Evolutionary conservation across 2,888 invertebrate genomes (phyloP).

Genomic region (Candidula unifasciata): DNA sequence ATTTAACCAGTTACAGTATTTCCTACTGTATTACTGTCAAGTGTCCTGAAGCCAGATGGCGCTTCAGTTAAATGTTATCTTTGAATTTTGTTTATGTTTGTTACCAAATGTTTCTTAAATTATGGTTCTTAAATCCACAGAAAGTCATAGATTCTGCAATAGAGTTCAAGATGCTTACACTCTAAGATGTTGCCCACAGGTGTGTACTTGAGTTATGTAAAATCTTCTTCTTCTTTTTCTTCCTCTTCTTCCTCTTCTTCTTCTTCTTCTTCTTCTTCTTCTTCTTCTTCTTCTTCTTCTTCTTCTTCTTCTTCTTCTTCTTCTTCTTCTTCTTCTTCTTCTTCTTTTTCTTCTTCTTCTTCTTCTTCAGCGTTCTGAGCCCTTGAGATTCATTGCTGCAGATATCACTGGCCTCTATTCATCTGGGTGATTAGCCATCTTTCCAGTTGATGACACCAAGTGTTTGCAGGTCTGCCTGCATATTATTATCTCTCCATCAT

Average conservation of each 20-base stretch:
- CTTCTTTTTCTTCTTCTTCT: too few species aligned
- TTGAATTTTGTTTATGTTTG: too few species aligned
- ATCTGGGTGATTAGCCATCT: too few species aligned
- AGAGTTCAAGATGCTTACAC: constrained; percentile 85
- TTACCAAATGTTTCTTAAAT: too few species aligned
- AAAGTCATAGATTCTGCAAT: constrained; percentile 83
- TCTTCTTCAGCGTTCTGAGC: too few species aligned
- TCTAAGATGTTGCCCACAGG: constrained; percentile 83
- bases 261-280: constrained; percentile 5
- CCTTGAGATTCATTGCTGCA: too few species aligned
- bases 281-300: constrained; percentile 36
- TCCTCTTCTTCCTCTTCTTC: neutral
- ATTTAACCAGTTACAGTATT: too few species aligned
- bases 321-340: neutral
- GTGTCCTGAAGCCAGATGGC: neutral
- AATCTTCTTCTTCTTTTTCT: neutral
- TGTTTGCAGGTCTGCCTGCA: neutral
- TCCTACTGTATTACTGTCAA: neutral
- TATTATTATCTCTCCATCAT: neutral
- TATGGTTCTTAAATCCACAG: constrained; percentile 72
- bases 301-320: constrained; percentile 32
- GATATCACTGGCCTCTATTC: too few species aligned
- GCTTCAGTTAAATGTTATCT: too few species aligned
- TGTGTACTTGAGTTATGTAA: too few species aligned
- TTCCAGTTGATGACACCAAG: too few species aligned